Base-by-base conservation (phyloP, 2,888 invertebrate genomes). In the Tromatobia lineatoria region DNA sequence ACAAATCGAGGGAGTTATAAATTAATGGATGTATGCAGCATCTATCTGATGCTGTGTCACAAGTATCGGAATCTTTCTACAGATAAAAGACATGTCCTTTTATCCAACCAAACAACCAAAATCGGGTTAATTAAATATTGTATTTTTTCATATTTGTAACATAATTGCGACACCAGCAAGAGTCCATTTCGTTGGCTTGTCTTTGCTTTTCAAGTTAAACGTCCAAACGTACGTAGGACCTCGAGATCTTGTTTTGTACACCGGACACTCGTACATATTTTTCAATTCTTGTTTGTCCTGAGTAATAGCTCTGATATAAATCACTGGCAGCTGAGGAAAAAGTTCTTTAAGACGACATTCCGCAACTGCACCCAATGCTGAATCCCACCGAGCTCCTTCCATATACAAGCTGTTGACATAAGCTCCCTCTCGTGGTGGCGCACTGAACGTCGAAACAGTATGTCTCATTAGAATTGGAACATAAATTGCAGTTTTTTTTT, bases 141-240 rank as follows among this genome's bases (percentile, higher is more conserved):
- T 93, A 97, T 95, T 54, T 50, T 80, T 94, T 95, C n/a, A 98
- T 86, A 97, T 96, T 91, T 98, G 98, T 67, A 99, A 95, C 69
- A 99, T 94, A 57, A 99, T 95, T 3, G 98, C 98, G 0, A 99
- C 99, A 2, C 99, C 99, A 3, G 97, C 99, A 61, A 99, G 94
- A 8, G 98, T 97, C 99, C 99, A 99, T 91, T 98, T 98, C 0
- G 98, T 96, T 0, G 98, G 96, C 88, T 97, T 97, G 90, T 98
- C 98, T 91, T 96, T 97, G 15, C 97, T 98, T 94, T 97, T 97
- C 82, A 99, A 94, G 94, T 98, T 98, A 93, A 99, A 99, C 0
- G 98, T 98, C 99, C 99, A 99, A 13, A 99, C 98, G 91, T 96
- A 99, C 0, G 99, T 99, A 0, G 97, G 97, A 0, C 99, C 99